Evolutionary conservation across 2,888 invertebrate species (phyloP).

Genomic region (Taenaris catops): DNA sequence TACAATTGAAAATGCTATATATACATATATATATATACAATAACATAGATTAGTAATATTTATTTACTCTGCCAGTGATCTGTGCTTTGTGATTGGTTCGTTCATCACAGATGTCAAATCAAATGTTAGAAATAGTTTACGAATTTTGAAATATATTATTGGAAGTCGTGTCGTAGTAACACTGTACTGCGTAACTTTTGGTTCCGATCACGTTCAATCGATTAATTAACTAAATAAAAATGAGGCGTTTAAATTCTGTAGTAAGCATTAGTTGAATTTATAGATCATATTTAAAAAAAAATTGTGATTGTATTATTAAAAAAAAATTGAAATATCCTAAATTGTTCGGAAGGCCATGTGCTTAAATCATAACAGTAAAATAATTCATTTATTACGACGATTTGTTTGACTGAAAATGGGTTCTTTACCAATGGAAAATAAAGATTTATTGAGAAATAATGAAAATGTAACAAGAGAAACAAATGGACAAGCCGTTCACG

Average conservation of each 20-base stretch:
- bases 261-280: neutral
- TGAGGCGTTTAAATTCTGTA: neutral
- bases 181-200: too few relatives aligned
- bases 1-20: too few relatives aligned
- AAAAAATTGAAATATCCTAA: neutral
- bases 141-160: too few relatives aligned
- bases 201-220: neutral
- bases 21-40: too few relatives aligned
- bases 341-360: constrained; percentile 16
- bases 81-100: too few relatives aligned
- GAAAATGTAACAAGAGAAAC: constrained; percentile 31
- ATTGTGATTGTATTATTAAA: neutral
- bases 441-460: constrained; percentile 40
- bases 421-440: constrained; percentile 47
- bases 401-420: constrained; percentile 34
- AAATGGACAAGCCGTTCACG: constrained; percentile 34
- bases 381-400: neutral
- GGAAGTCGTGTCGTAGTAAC: too few relatives aligned
- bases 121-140: neutral
- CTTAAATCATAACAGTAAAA: constrained; percentile 12
- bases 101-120: neutral
- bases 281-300: neutral
- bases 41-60: too few relatives aligned
- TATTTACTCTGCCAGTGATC: too few relatives aligned
- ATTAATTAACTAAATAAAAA: neutral